Evolutionary conservation across 2,888 invertebrate genomes (phyloP).

Genomic region (Platerodrilus igneus): DNA sequence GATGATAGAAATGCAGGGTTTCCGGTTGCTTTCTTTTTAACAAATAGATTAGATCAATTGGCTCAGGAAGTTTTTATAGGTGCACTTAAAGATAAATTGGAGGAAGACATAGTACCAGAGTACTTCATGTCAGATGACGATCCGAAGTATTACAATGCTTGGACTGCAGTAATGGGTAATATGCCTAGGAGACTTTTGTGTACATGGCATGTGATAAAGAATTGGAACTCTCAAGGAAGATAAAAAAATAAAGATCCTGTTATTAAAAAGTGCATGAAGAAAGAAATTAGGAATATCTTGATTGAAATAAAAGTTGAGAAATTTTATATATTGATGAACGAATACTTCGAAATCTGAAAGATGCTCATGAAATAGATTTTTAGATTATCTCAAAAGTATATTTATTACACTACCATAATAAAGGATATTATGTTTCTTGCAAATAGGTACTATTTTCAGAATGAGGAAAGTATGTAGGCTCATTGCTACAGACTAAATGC

Average conservation of each 20-base stretch:
- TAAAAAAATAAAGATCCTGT: too few relatives aligned
- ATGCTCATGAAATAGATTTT: slow-evolving; percentile 23
- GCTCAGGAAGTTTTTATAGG: slow-evolving; percentile 16
- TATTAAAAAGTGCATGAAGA: slow-evolving; percentile 20
- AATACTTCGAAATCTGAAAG: slow-evolving; percentile 23
- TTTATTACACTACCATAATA: neutral
- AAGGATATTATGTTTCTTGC: neutral
- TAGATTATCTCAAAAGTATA: slow-evolving; percentile 23
- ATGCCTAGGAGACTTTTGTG: slow-evolving; percentile 25
- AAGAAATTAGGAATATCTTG: slow-evolving; percentile 23
- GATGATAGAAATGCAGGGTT: slow-evolving; percentile 12
- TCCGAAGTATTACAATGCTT: slow-evolving; percentile 23
- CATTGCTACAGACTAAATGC: slow-evolving; percentile 26
- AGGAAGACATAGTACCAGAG: slow-evolving; percentile 14
- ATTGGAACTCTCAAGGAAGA: too few relatives aligned
- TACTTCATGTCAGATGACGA: slow-evolving; percentile 27
- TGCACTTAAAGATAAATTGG: slow-evolving; percentile 18
- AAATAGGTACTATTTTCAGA: slow-evolving; percentile 28
- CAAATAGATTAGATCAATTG: slow-evolving; percentile 10
- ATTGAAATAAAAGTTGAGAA: slow-evolving; percentile 19
- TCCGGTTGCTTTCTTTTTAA: slow-evolving; percentile 11
- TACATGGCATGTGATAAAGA: slow-evolving; percentile 29
- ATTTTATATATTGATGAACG: slow-evolving; percentile 18
- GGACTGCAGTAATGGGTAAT: slow-evolving; percentile 5
- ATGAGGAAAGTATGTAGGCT: slow-evolving; percentile 27